Evolutionary conservation across 1,140 invertebrate genomes (phyloP), one percentile per base, ranked within the genome.

Genomic region (Polypedilum vanderplanki): DNA sequence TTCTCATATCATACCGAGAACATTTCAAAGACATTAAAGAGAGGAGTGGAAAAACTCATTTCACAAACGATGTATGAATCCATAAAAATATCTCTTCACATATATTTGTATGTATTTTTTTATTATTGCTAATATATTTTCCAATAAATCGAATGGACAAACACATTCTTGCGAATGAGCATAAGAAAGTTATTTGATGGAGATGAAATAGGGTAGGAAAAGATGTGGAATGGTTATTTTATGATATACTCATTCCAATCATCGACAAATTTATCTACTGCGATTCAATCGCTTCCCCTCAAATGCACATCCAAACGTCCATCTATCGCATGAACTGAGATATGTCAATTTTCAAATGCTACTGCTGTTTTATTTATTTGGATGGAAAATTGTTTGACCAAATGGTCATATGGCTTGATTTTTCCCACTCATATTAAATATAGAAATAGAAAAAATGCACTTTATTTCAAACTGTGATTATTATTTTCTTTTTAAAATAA

Each of bases 301-400:
- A 73, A 76, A 76, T 75, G 57, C 73, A 70, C 74, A 73, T 70
- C 73, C 67, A 33, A 65, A 22, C 24, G 24, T 57, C 15, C 46
- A 46, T 46, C 41, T 46, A 10, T 57, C n/a, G 12, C 46, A n/a
- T 57, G 12, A 57, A n/a, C 15, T n/a, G n/a, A 33, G 24, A 33
- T 57, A 57, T 57, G 46, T 12, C 46, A n/a, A n/a, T 4, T 57
- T 57, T 57, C n/a, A 4, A 4, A 4, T 57, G 46, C 12, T 57
- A 57, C 46, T 57, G 46, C 12, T 15, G 46, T 57, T n/a, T 57
- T 57, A n/a, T 57, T 57, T 57, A 15, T 57, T 46, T 46, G 8
- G 46, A 12, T 15, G 12, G n/a, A 12, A 57, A 57, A 33, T 33
- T 33, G 24, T 5, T 57, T 12, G n/a, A 46, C 15, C 24, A 15